These are phyloP conservation scores for Tetramorium simillimum DNA, from an alignment of 1,140 invertebrate genomes.

Conservation along the genomic window DNA sequence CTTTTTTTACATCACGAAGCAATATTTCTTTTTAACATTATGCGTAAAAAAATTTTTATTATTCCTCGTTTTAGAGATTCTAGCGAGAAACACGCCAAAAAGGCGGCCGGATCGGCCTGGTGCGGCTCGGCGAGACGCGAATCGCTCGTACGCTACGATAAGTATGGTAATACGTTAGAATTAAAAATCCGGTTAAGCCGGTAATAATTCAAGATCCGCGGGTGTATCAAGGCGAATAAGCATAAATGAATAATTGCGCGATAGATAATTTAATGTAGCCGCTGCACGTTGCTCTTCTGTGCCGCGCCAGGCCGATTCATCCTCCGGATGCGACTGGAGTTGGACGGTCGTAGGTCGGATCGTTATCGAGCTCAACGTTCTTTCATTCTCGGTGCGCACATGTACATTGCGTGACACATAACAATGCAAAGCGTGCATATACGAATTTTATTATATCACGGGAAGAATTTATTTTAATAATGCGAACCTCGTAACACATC, in stretches of 20 bases:
- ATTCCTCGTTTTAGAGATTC: slow-evolving; percentile 7
- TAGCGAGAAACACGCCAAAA: slow-evolving; percentile 41
- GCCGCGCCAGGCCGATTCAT: slow-evolving; percentile 63
- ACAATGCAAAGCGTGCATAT: slow-evolving; percentile 28
- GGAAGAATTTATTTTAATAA: slow-evolving; percentile 41
- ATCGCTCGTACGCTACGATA: slow-evolving; percentile 79
- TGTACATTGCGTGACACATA: slow-evolving; percentile 16
- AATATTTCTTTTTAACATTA: slow-evolving; percentile 16
- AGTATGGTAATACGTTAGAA: slow-evolving; percentile 84
- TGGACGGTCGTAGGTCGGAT: slow-evolving; percentile 40
- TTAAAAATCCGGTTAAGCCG: slow-evolving; percentile 83
- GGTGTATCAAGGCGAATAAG: slow-evolving; percentile 84
- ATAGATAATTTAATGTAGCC: slow-evolving; percentile 83
- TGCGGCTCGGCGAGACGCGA: slow-evolving; percentile 55
- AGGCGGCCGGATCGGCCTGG: not conserved
- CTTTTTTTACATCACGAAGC: not conserved
- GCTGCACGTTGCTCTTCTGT: slow-evolving; percentile 63
- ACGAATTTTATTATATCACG: slow-evolving; percentile 17
- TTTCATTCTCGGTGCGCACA: slow-evolving; percentile 55
- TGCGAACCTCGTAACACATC: not conserved
- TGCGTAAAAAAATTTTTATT: not conserved
- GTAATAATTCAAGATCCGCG: slow-evolving; percentile 84
- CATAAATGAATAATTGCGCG: slow-evolving; percentile 85
- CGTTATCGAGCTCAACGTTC: slow-evolving; percentile 66
- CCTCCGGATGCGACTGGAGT: slow-evolving; percentile 44